These are phyloP conservation scores for Danio tinwini DNA, from an alignment of 2,797 vertebrate species.

Conservation along the genomic window DNA sequence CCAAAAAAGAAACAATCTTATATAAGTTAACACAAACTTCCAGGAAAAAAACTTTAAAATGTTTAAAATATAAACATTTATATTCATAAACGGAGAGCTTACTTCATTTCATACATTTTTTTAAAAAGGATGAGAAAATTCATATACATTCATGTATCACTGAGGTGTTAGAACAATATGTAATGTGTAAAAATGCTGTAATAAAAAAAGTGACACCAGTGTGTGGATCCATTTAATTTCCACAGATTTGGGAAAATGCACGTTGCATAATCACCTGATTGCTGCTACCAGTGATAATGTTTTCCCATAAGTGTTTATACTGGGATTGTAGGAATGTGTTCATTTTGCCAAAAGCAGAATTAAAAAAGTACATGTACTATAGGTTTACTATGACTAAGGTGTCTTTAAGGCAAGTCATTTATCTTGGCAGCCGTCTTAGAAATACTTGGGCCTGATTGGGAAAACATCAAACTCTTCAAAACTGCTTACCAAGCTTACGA, in stretches of 20 bases:
- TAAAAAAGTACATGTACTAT: background rate
- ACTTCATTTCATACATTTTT: background rate
- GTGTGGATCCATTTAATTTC: no score
- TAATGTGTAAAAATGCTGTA: background rate
- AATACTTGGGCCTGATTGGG: no score
- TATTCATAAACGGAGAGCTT: no score
- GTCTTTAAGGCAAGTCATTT: no score
- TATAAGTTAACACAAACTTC: no score
- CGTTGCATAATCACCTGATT: conserved; percentile 2
- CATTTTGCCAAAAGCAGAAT: background rate
- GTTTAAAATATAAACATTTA: no score
- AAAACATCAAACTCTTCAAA: no score
- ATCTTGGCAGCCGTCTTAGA: no score
- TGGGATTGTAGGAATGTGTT: background rate
- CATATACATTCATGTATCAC: background rate
- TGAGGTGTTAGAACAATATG: background rate
- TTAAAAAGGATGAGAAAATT: background rate
- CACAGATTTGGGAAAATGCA: background rate
- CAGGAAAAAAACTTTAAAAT: no score
- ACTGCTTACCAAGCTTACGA: no score
- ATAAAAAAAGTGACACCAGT: background rate
- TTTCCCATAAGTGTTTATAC: background rate
- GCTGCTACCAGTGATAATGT: background rate
- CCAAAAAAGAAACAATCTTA: background rate
- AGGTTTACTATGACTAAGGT: no score